Evolutionary conservation across 2,888 invertebrate species (phyloP).

Genomic region (Tricholauxania praeusta): DNA sequence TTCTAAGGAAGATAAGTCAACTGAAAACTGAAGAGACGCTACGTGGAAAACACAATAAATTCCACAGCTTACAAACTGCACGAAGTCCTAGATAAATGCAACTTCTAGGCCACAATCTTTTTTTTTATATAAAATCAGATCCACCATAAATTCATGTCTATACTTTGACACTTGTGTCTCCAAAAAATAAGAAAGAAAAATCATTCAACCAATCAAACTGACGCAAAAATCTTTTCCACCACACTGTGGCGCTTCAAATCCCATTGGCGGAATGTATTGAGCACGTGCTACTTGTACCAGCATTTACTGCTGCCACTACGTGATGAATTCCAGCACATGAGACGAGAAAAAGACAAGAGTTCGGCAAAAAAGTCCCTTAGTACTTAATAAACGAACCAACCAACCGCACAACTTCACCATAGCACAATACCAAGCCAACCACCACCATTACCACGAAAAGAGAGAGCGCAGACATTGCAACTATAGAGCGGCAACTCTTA

Average conservation of each 20-base stretch:
- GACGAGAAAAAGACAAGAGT: constrained; percentile 27
- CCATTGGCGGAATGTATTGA: constrained; percentile 58
- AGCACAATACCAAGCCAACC: constrained; percentile 40
- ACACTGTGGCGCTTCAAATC: constrained; percentile 50
- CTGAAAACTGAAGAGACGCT: no score
- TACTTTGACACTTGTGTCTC: no score
- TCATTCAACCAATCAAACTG: constrained; percentile 47
- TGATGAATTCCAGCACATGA: constrained; percentile 45
- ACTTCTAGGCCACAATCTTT: no score
- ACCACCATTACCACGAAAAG: constrained; percentile 45
- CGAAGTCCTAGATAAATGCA: no score
- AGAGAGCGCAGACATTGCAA: neutral
- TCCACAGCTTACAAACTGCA: no score
- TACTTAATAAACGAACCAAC: constrained; percentile 28
- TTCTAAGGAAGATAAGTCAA: no score
- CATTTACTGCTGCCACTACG: constrained; percentile 20
- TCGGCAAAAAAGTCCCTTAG: constrained; percentile 23
- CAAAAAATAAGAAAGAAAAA: neutral
- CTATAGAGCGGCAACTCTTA: constrained; percentile 36
- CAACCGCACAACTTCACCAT: constrained; percentile 35
- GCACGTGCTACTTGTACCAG: constrained; percentile 61
- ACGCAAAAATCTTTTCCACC: constrained; percentile 54
- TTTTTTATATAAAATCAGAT: no score
- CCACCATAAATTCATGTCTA: no score
- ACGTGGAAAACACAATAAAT: no score